Conservation (phyloP, 2,888 invertebrate genomes). For the Agonopterix heracliana region DNA sequence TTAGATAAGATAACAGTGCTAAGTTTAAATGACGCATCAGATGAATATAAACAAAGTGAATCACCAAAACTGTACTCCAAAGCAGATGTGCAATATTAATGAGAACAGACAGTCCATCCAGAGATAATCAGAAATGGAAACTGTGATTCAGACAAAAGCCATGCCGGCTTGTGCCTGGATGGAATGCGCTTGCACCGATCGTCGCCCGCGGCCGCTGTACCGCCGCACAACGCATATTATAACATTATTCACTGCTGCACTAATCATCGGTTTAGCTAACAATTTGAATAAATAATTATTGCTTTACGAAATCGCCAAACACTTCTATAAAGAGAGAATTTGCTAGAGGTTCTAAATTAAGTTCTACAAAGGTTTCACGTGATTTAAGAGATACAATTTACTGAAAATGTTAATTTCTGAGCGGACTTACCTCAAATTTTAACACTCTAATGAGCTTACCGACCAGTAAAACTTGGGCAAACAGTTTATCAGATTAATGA, state of each 20-base stretch:
- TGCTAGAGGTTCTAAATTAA: background rate
- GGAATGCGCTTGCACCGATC: conserved; percentile 34
- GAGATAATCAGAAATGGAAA: conserved; percentile 28
- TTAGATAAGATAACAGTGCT: too few species aligned
- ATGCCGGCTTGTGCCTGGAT: conserved; percentile 16
- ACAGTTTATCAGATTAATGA: too few species aligned
- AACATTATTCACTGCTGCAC: conserved; percentile 45
- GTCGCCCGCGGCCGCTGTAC: conserved; percentile 30
- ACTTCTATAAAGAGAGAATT: conserved; percentile 8
- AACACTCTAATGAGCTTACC: too few species aligned
- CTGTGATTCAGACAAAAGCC: conserved; percentile 30
- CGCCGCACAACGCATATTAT: conserved; percentile 34
- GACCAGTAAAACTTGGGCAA: too few species aligned
- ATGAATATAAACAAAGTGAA: too few species aligned
- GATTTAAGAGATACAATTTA: background rate
- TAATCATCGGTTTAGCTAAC: conserved; percentile 53
- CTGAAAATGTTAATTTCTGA: too few species aligned
- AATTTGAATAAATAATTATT: conserved; percentile 55
- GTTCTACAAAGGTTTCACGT: background rate
- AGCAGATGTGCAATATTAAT: background rate
- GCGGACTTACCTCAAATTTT: too few species aligned
- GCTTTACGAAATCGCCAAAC: conserved; percentile 39
- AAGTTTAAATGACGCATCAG: too few species aligned
- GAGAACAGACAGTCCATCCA: conserved; percentile 6
- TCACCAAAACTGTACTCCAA: too few species aligned